Evolutionary conservation across 1,140 invertebrate genomes (phyloP).

Genomic region (Lepidurus couesii): DNA sequence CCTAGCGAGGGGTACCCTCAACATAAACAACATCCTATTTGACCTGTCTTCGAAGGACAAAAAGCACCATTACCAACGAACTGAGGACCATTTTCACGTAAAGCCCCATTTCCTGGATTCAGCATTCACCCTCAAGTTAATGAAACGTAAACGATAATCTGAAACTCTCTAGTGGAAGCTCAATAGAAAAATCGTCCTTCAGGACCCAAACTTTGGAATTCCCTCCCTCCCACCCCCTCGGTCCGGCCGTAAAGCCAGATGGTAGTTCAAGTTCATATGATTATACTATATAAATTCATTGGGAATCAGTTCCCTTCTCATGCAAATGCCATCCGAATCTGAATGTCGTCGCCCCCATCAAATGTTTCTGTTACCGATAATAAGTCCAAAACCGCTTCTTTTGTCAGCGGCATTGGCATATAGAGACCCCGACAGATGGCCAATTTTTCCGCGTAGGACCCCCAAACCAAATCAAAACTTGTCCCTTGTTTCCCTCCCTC

Average conservation of each 20-base stretch:
- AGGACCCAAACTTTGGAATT: neutral
- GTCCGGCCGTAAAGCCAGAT: neutral
- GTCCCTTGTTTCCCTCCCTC: neutral
- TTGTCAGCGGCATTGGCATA: neutral
- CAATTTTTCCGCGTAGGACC: slow-evolving; percentile 10
- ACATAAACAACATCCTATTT: too few species aligned
- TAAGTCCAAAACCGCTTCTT: slow-evolving; percentile 19
- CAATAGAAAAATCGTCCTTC: neutral
- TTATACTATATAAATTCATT: slow-evolving; percentile 23
- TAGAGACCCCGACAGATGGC: neutral
- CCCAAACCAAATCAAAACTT: slow-evolving; percentile 10
- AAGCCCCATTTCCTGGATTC: neutral
- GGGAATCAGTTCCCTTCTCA: slow-evolving; percentile 18
- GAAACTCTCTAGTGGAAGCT: neutral
- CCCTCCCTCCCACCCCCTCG: neutral
- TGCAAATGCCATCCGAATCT: neutral
- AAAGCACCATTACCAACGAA: too few species aligned
- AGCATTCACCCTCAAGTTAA: neutral
- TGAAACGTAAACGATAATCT: neutral
- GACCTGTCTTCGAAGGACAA: too few species aligned
- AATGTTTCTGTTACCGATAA: slow-evolving; percentile 22
- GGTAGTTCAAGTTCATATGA: slow-evolving; percentile 19
- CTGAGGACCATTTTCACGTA: neutral
- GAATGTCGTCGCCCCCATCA: slow-evolving; percentile 16
- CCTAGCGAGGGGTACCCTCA: too few species aligned